phyloP scores from a whole-genome alignment of 1,140 invertebrate genomes.

The Diabrotica undecimpunctata region DNA sequence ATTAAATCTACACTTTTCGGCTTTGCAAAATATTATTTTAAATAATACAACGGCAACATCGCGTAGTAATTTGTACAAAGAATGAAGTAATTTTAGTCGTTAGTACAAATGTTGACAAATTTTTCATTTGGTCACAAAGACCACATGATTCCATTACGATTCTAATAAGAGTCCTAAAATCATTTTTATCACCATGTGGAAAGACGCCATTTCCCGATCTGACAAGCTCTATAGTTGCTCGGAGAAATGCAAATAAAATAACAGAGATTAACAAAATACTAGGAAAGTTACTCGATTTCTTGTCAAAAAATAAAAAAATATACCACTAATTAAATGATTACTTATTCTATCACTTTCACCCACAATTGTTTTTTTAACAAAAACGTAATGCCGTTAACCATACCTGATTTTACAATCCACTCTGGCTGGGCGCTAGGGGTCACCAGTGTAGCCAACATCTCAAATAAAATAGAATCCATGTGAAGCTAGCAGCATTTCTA shows the following conservation, averaged over 20 bases:
- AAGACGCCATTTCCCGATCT: conserved; percentile 46
- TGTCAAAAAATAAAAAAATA: not conserved
- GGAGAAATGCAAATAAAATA: conserved; percentile 31
- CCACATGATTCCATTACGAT: not conserved
- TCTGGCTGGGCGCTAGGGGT: conserved; percentile 9
- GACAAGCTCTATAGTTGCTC: conserved; percentile 33
- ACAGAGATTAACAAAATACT: not conserved
- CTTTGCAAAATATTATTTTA: not conserved
- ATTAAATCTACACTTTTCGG: not conserved
- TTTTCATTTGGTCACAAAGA: not conserved
- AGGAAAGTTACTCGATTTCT: not conserved
- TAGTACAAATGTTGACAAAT: not conserved
- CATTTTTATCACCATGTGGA: conserved; percentile 43
- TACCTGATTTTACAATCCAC: conserved; percentile 19
- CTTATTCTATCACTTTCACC: conserved; percentile 17
- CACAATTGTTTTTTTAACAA: conserved; percentile 19
- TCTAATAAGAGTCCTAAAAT: not conserved
- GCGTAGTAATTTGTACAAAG: not conserved
- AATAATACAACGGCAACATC: not conserved
- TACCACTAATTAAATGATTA: conserved; percentile 11
- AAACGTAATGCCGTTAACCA: conserved; percentile 16
- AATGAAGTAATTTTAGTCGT: not conserved
- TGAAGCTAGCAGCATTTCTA: too few relatives aligned
- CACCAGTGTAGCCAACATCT: not conserved
- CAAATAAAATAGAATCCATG: too few relatives aligned